These are phyloP conservation scores for Leptopilina boulardi DNA, from an alignment of 1,140 invertebrate species.

Conservation along the genomic window DNA sequence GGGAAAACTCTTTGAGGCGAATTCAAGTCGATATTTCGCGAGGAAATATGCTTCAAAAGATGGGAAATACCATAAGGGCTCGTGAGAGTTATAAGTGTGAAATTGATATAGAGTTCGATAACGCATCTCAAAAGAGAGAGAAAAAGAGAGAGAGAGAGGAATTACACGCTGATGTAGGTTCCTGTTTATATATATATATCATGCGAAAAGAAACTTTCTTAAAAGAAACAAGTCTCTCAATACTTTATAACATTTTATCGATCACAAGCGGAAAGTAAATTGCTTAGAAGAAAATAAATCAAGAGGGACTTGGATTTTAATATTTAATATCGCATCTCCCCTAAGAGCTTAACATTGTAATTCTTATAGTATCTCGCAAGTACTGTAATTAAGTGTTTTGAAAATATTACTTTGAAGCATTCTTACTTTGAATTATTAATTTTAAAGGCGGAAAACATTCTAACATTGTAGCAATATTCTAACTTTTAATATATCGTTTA, in stretches of 20 bases:
- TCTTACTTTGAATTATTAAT: too few relatives aligned
- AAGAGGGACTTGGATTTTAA: conserved; percentile 1
- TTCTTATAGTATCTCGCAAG: not conserved
- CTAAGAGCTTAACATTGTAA: not conserved
- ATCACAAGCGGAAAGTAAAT: conserved; percentile 8
- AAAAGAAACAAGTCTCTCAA: conserved; percentile 7
- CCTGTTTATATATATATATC: not conserved
- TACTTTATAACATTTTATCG: conserved; percentile 20
- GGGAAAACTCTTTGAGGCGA: conserved; percentile 66
- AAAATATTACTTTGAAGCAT: too few relatives aligned
- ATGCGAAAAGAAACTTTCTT: not conserved
- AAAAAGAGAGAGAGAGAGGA: too few relatives aligned
- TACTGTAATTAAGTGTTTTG: too few relatives aligned
- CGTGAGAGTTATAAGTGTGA: conserved; percentile 64
- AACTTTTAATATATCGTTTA: too few relatives aligned
- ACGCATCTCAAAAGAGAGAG: conserved; percentile 35
- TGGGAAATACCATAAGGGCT: conserved; percentile 55
- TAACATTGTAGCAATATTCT: too few relatives aligned
- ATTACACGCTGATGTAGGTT: conserved; percentile 1
- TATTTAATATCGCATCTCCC: not conserved
- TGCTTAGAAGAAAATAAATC: conserved; percentile 30
- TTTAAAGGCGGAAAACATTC: too few relatives aligned
- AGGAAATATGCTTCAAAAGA: conserved; percentile 62
- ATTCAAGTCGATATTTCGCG: conserved; percentile 53
- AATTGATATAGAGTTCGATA: conserved; percentile 60